Conservation (phyloP, 37 sponge, comb jelly and placozoan genomes). For the Cliona cf. orientalis region DNA sequence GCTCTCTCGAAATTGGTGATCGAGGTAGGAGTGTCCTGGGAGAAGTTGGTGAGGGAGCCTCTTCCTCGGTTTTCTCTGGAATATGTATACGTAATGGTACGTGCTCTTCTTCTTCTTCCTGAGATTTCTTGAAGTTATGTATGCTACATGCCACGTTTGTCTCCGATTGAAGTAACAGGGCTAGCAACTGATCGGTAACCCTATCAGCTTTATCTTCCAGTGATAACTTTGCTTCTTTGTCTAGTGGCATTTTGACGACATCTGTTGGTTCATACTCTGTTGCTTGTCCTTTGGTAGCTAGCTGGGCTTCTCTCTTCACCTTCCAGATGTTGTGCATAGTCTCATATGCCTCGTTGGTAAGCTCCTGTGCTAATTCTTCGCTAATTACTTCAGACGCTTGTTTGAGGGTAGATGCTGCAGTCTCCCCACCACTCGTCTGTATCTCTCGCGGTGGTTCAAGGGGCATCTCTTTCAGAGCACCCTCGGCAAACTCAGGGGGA, state of each 20-base stretch:
- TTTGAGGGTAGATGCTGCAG: not conserved
- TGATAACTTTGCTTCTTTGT: slow-evolving; percentile 17
- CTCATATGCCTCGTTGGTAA: slow-evolving; percentile 59
- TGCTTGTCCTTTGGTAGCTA: not conserved
- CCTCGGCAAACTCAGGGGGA: slow-evolving; percentile 42
- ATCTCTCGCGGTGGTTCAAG: not conserved
- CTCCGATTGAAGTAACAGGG: slow-evolving; percentile 41
- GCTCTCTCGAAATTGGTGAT: not conserved
- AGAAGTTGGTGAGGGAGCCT: not conserved
- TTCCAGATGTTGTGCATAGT: slow-evolving; percentile 41
- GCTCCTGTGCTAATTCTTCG: slow-evolving; percentile 48
- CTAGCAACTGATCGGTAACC: slow-evolving; percentile 55
- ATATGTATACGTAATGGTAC: not conserved
- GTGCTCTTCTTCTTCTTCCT: not conserved
- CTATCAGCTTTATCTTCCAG: slow-evolving; percentile 51
- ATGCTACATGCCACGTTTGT: slow-evolving; percentile 30
- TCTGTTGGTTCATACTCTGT: not conserved
- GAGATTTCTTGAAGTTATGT: slow-evolving; percentile 6
- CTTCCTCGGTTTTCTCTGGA: not conserved
- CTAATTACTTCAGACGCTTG: not conserved
- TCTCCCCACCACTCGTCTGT: not conserved
- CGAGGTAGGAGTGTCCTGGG: not conserved
- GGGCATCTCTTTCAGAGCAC: slow-evolving; percentile 16
- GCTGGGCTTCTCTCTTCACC: not conserved
- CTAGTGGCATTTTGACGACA: not conserved